phyloP scores from a whole-genome alignment of 2,888 invertebrate genomes.

The Meta bourneti region DNA sequence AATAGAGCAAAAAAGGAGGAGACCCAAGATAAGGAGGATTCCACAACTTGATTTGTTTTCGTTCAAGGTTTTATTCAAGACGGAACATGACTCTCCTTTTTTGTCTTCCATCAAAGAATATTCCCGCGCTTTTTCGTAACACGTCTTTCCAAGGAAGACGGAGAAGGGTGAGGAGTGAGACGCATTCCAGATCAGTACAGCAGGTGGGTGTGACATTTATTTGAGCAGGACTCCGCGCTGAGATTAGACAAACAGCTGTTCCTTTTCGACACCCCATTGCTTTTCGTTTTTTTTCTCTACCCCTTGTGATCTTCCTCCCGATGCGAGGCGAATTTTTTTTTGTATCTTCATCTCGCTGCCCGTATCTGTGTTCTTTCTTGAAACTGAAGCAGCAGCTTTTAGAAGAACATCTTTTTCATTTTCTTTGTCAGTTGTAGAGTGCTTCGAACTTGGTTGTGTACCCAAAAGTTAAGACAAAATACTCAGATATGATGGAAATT shows the following conservation, averaged over 20 bases:
- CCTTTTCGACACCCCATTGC: slow-evolving; percentile 28
- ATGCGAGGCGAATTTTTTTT: not conserved
- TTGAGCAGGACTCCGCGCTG: slow-evolving; percentile 42
- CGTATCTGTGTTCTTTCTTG: not conserved
- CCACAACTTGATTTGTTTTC: not conserved
- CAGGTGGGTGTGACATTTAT: slow-evolving; percentile 74
- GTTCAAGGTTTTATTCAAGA: not conserved
- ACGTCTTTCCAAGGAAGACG: not conserved
- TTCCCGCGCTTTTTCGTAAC: not conserved
- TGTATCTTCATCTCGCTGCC: not conserved
- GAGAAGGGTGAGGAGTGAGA: not conserved
- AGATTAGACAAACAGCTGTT: slow-evolving; percentile 62
- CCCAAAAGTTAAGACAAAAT: no score
- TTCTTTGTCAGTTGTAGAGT: no score
- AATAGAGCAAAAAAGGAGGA: no score
- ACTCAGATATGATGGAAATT: no score
- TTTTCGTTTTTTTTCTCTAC: slow-evolving; percentile 18
- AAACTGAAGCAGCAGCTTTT: not conserved
- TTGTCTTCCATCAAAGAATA: slow-evolving; percentile 11
- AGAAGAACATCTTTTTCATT: no score
- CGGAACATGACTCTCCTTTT: not conserved
- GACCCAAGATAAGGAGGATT: no score
- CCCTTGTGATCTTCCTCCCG: no score
- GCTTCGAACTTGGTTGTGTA: no score
- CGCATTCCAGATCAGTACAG: slow-evolving; percentile 32